A percentile compares a stretch with the other conserved stretches of the same genome.
Evolutionary conservation across 2,888 invertebrate genomes (phyloP).

Genomic region (Pristionchus arcanus): DNA sequence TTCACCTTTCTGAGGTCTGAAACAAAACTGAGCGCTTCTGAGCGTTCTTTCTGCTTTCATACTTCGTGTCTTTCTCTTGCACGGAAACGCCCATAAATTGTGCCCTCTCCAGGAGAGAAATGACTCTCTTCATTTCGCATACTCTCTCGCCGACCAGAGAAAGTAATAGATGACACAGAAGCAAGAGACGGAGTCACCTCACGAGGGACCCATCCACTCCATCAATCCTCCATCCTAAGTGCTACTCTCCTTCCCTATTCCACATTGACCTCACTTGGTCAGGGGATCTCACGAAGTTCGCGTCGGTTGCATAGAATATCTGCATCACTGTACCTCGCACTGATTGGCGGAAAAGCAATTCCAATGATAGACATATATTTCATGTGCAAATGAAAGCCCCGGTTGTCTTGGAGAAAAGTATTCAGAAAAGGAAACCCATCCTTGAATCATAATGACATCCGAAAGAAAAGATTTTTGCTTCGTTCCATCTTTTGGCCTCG

Average conservation of each 20-base stretch:
- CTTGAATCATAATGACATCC: too few species aligned
- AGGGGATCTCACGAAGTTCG: not conserved
- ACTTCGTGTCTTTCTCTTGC: not conserved
- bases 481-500: not conserved
- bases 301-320: too few species aligned
- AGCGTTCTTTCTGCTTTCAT: not conserved
- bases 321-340: too few species aligned
- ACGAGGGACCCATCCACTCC: constrained; percentile 25
- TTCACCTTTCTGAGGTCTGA: too few species aligned
- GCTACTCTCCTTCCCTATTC: not conserved
- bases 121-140: not conserved
- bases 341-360: too few species aligned
- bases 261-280: constrained; percentile 22
- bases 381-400: too few species aligned
- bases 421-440: too few species aligned
- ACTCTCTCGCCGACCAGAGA: not conserved
- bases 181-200: not conserved
- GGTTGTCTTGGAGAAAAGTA: too few species aligned
- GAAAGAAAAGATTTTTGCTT: too few species aligned
- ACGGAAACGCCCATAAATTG: not conserved
- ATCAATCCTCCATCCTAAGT: constrained; percentile 21
- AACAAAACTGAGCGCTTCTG: not conserved
- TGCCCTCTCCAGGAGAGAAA: not conserved
- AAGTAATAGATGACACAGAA: not conserved
- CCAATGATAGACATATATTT: too few species aligned